Evolutionary conservation across 2,113 vertebrate species (phyloP).

Genomic region (Otolemur garnettii): DNA sequence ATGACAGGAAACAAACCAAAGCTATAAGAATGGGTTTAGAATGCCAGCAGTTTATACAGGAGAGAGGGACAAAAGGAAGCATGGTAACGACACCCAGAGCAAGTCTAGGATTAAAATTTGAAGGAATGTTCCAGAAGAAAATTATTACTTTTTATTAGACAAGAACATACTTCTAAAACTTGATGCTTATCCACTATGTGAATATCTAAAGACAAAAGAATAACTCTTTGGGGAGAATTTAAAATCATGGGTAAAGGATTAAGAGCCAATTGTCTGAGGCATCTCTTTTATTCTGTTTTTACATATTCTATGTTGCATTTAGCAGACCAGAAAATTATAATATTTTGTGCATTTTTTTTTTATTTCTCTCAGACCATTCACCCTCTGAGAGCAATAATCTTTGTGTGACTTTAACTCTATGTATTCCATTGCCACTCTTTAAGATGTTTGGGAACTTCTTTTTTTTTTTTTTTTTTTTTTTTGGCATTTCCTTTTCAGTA

Average conservation of each 20-base stretch:
- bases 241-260: neutral
- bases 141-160: neutral
- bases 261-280: neutral
- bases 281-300: neutral
- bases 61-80: fast-evolving
- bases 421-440: neutral
- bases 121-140: neutral
- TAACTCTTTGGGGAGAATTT: neutral
- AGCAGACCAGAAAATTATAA: neutral
- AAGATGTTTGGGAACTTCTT: neutral
- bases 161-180: neutral
- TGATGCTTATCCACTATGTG: neutral
- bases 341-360: neutral
- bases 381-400: neutral
- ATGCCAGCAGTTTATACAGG: neutral
- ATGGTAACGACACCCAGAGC: neutral
- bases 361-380: neutral
- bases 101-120: neutral
- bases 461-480: too few relatives aligned
- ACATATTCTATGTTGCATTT: neutral
- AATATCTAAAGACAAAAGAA: neutral
- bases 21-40: neutral
- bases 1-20: neutral
- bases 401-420: neutral
- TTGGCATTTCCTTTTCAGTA: neutral